Evolutionary conservation across 2,888 invertebrate genomes (phyloP).

Genomic region (Synanthedon tipuliformis): DNA sequence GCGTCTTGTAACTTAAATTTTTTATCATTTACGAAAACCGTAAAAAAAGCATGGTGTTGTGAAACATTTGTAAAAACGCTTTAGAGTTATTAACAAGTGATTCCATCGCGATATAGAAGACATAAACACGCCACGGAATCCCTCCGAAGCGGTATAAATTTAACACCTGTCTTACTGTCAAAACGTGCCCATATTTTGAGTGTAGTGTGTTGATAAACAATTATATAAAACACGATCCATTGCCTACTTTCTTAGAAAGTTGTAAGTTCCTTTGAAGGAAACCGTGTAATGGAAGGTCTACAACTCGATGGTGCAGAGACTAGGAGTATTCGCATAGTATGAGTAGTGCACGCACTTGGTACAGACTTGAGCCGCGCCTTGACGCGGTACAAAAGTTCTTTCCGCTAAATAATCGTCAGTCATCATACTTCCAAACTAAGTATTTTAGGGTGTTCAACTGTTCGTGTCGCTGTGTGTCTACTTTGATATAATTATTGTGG

Average conservation of each 20-base stretch:
- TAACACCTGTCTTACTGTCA: slow-evolving; percentile 38
- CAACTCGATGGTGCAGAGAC: neutral
- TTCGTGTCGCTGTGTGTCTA: too few species aligned
- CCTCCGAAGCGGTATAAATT: slow-evolving; percentile 39
- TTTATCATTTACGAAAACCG: slow-evolving; percentile 8
- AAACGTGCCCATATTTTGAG: neutral
- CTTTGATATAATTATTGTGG: too few species aligned
- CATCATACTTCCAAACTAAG: slow-evolving; percentile 17
- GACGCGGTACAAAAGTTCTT: slow-evolving; percentile 22
- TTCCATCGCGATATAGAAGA: slow-evolving; percentile 25
- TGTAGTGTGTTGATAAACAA: too few species aligned
- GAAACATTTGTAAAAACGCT: slow-evolving; percentile 11
- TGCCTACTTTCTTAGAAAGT: neutral
- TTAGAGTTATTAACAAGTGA: slow-evolving; percentile 16
- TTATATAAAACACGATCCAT: slow-evolving; percentile 1
- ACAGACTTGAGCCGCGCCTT: slow-evolving; percentile 1
- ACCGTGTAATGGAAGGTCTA: neutral
- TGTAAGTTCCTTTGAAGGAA: neutral
- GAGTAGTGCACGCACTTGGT: slow-evolving; percentile 3
- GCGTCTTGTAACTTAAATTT: too few species aligned
- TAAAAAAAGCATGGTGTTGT: slow-evolving; percentile 22
- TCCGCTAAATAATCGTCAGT: slow-evolving; percentile 47
- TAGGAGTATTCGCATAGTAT: neutral
- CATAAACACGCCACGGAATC: slow-evolving; percentile 34
- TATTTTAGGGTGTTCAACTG: too few species aligned